These are phyloP conservation scores for Ammospiza caudacuta DNA, from an alignment of 2,113 vertebrate genomes.

Conservation along the genomic window DNA sequence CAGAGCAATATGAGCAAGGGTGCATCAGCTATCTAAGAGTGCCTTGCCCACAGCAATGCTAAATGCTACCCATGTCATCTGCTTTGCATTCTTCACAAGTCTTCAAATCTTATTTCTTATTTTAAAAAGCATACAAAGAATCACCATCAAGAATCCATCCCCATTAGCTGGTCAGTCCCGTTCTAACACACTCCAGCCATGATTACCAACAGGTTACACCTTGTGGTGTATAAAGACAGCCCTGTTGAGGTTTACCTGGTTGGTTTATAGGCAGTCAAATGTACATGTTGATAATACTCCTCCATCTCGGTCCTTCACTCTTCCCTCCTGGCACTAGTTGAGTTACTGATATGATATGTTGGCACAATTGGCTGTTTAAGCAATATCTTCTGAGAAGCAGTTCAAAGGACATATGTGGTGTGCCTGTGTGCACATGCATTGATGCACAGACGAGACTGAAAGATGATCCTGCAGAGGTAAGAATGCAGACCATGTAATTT, in stretches of 20 bases:
- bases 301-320: not conserved
- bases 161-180: not conserved
- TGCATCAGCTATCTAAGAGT: not conserved
- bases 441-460: not conserved
- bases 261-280: not conserved
- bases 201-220: accelerated
- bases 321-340: not conserved
- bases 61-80: accelerated
- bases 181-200: not conserved
- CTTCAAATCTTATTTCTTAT: not conserved
- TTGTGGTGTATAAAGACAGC: not conserved
- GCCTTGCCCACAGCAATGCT: not conserved
- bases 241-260: not conserved
- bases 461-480: not conserved
- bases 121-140: not conserved
- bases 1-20: not conserved
- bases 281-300: accelerated
- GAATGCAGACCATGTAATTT: not conserved
- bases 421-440: not conserved
- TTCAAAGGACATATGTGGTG: not conserved
- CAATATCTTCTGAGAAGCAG: not conserved
- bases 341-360: not conserved
- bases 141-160: not conserved
- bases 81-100: not conserved
- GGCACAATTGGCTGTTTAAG: not conserved